These are phyloP conservation scores for Phocoena phocoena DNA, from an alignment of 2,113 vertebrate species.

Conservation along the genomic window DNA sequence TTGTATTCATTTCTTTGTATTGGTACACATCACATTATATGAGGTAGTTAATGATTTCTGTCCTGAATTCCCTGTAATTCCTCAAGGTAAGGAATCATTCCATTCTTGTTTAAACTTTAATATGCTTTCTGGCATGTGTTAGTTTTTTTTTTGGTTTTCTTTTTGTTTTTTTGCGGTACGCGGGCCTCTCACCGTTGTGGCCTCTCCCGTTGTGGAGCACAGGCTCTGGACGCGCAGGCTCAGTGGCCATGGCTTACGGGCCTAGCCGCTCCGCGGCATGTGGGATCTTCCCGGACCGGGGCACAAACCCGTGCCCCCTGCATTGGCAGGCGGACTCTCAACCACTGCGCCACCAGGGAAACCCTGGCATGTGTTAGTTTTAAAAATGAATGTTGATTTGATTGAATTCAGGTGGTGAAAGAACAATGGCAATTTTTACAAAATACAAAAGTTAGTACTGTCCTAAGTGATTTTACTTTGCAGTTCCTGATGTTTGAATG, in stretches of 20 bases:
- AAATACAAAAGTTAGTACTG: neutral
- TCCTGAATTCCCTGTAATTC: neutral
- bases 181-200: too few relatives aligned
- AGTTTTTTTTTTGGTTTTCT: neutral
- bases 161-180: too few relatives aligned
- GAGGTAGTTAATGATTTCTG: neutral
- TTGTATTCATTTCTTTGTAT: neutral
- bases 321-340: too few relatives aligned
- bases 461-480: slow-evolving; percentile 3
- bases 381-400: neutral
- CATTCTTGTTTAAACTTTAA: neutral
- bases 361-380: neutral
- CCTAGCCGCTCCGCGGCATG: too few relatives aligned
- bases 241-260: too few relatives aligned
- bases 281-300: too few relatives aligned
- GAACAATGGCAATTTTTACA: neutral
- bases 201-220: too few relatives aligned
- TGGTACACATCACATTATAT: neutral
- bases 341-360: too few relatives aligned
- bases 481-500: neutral
- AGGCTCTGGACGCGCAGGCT: too few relatives aligned
- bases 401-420: neutral
- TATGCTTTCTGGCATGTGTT: neutral
- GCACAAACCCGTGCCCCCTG: too few relatives aligned
- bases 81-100: neutral